These are phyloP conservation scores for Psammodynastes pulverulentus DNA, from an alignment of 2,113 vertebrate species.

Conservation along the genomic window DNA sequence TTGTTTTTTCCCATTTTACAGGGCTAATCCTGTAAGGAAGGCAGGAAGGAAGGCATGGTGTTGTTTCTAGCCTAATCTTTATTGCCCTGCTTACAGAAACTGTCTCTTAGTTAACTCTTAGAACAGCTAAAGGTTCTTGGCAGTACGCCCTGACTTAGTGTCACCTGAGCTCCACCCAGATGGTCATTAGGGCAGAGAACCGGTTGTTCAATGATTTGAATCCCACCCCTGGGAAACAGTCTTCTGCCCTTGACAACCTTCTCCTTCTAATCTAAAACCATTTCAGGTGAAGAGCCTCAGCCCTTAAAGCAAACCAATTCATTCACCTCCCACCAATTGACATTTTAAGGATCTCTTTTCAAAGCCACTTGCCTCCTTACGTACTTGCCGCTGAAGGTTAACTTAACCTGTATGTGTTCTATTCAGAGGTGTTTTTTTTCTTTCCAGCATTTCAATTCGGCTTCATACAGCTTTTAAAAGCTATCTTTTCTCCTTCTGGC, in stretches of 20 bases:
- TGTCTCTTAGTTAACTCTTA: no score
- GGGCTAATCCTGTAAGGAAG: no score
- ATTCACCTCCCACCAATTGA: background rate
- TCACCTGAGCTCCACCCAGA: no score
- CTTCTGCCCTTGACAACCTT: background rate
- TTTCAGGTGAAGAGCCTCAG: background rate
- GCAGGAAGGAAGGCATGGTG: no score
- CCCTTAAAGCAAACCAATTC: background rate
- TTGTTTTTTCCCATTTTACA: no score
- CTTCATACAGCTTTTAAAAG: background rate
- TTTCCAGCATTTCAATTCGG: background rate
- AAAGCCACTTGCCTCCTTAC: background rate
- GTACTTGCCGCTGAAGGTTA: background rate
- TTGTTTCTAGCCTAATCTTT: no score
- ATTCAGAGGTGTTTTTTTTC: background rate
- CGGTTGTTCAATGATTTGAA: no score
- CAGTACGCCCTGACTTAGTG: no score
- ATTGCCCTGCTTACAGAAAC: no score
- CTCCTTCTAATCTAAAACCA: background rate
- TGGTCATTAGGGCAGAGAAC: no score
- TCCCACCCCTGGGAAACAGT: no score
- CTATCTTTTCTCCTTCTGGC: background rate
- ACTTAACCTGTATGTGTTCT: background rate
- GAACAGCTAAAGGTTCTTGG: no score
- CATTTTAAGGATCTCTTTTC: background rate